Percentiles rank a stretch among this genome's conserved stretches.
These are phyloP conservation scores for Oncorhynchus gorbuscha DNA, from an alignment of 2,113 vertebrate species.

Conservation along the genomic window DNA sequence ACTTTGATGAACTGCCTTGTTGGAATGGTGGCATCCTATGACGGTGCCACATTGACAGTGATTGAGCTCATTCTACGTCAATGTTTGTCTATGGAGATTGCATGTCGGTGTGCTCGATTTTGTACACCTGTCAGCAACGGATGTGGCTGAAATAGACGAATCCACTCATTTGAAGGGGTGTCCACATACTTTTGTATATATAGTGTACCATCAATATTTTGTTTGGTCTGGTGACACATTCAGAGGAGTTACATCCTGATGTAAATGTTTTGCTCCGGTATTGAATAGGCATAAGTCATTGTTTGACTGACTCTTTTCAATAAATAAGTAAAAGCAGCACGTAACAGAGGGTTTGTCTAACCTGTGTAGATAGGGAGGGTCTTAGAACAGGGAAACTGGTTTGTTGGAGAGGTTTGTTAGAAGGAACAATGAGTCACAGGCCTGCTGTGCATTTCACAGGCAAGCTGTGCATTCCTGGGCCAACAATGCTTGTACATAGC, in stretches of 20 bases:
- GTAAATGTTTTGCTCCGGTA: too few species aligned
- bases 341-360: constrained; percentile 24
- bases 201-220: background rate
- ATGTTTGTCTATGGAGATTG: too few species aligned
- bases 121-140: too few species aligned
- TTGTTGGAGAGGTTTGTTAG: constrained; percentile 39
- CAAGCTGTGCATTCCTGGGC: constrained; percentile 66
- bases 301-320: background rate
- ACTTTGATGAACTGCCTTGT: too few species aligned
- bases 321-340: background rate
- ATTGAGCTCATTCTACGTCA: too few species aligned
- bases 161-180: too few species aligned
- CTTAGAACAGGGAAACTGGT: constrained; percentile 57
- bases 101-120: too few species aligned
- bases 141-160: too few species aligned
- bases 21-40: too few species aligned
- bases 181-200: too few species aligned
- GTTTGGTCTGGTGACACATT: background rate
- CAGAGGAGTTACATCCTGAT: too few species aligned
- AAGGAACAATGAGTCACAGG: constrained; percentile 62
- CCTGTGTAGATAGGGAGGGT: constrained; percentile 18
- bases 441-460: constrained; percentile 65
- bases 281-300: background rate
- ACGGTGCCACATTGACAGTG: too few species aligned
- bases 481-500: constrained; percentile 61